These are phyloP conservation scores for Laticauda colubrina DNA, from an alignment of 2,113 vertebrate species.

Conservation along the genomic window DNA sequence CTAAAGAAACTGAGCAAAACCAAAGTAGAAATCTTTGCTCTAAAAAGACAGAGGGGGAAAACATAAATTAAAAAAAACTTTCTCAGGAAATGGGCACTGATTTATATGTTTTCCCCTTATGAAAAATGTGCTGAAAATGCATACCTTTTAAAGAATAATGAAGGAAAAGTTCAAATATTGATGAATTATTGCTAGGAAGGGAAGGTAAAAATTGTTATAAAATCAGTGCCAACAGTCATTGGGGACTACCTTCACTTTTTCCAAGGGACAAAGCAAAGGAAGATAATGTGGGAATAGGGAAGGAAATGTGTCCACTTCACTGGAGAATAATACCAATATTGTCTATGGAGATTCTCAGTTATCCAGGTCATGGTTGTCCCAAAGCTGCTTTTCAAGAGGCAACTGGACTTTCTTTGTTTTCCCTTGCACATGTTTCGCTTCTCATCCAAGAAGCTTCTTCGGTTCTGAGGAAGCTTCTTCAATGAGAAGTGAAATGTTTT, in stretches of 20 bases:
- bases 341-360: neutral
- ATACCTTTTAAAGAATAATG: neutral
- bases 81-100: neutral
- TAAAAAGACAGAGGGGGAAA: neutral
- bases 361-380: neutral
- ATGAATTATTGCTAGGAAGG: neutral
- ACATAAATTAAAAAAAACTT: neutral
- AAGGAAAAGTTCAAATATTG: neutral
- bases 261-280: neutral
- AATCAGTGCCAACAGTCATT: too few relatives aligned
- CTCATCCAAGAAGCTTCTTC: neutral
- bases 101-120: neutral
- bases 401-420: neutral
- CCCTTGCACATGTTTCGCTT: neutral
- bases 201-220: neutral
- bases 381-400: neutral
- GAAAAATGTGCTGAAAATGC: neutral
- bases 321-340: neutral
- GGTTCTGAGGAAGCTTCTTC: neutral
- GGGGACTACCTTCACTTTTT: neutral
- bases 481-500: neutral
- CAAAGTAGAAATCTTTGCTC: neutral
- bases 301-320: too few relatives aligned
- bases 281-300: neutral
- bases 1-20: neutral